A percentile compares a stretch with the other conserved stretches of the same genome.
Evolutionary conservation across 2,888 invertebrate genomes (phyloP).

Genomic region (Leucoma salicis): DNA sequence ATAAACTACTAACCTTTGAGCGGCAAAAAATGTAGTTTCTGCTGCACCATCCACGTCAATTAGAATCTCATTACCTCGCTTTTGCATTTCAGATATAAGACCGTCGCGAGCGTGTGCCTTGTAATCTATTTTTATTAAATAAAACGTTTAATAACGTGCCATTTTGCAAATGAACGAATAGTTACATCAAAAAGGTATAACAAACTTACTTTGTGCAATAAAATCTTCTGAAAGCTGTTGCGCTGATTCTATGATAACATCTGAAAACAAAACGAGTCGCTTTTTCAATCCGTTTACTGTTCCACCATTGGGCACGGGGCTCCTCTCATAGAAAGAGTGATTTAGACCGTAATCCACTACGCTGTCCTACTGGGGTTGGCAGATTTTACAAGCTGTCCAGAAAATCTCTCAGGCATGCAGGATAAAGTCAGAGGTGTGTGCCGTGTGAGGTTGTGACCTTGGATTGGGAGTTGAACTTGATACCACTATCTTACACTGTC

Average conservation of each 20-base stretch:
- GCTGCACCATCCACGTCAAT: conserved; percentile 49
- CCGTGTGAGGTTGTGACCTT: too few species aligned
- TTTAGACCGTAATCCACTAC: too few species aligned
- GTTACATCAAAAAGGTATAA: background rate
- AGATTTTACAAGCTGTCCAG: background rate
- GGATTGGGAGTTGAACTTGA: too few species aligned
- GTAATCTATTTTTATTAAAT: conserved; percentile 45
- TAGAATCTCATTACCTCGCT: conserved; percentile 59
- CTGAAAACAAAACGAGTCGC: conserved; percentile 48
- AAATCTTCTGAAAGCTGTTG: conserved; percentile 59
- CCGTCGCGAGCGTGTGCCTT: conserved; percentile 51
- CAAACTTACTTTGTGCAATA: conserved; percentile 57
- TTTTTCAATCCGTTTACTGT: too few species aligned
- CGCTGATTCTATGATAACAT: conserved; percentile 64
- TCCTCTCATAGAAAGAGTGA: too few species aligned
- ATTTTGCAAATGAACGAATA: background rate
- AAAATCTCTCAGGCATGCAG: too few species aligned
- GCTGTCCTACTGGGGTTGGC: too few species aligned
- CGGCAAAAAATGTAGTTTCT: conserved; percentile 67
- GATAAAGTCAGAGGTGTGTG: too few species aligned
- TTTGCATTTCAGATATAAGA: conserved; percentile 69
- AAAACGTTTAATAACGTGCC: background rate
- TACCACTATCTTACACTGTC: too few species aligned
- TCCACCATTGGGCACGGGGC: too few species aligned
- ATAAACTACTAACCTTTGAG: conserved; percentile 53